phyloP scores from a whole-genome alignment of 2,797 vertebrate genomes.

The Chromis chromis region DNA sequence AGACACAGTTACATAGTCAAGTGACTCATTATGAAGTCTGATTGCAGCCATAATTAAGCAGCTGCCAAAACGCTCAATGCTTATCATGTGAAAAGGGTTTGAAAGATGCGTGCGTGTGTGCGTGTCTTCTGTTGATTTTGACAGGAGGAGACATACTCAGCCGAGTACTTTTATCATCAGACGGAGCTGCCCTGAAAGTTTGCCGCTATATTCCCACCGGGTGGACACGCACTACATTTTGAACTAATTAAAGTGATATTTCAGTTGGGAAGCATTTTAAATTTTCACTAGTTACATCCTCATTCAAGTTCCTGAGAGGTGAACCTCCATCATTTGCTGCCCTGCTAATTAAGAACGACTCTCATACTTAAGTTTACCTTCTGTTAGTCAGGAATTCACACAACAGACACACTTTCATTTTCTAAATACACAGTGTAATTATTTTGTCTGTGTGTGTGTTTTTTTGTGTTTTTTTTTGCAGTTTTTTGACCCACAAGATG shows the following conservation, averaged over 20 bases:
- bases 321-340: neutral
- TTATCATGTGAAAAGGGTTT: conserved; percentile 49
- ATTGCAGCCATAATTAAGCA: conserved; percentile 61
- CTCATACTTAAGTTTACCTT: conserved; percentile 14
- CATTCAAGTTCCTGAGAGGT: conserved; percentile 36
- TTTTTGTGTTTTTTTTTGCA: conserved; percentile 14
- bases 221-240: conserved; percentile 44
- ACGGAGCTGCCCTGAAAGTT: conserved; percentile 50
- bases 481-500: conserved; percentile 3
- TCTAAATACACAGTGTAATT: conserved; percentile 7
- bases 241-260: conserved; percentile 65
- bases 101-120: conserved; percentile 28
- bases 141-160: conserved; percentile 53
- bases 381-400: conserved; percentile 22
- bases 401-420: conserved; percentile 4
- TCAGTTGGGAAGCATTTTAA: conserved; percentile 45
- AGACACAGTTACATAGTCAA: conserved; percentile 44
- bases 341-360: conserved; percentile 36
- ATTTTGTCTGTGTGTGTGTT: neutral
- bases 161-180: conserved; percentile 58
- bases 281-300: conserved; percentile 29
- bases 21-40: conserved; percentile 62
- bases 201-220: conserved; percentile 44
- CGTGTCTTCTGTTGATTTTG: conserved; percentile 58
- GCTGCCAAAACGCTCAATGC: conserved; percentile 60